A percentile compares a stretch with the other conserved stretches of the same genome.
These are phyloP conservation scores for Chrysogorgia sp. DNA, from an alignment of 92 coral and sea anemone species.

Conservation along the genomic window DNA sequence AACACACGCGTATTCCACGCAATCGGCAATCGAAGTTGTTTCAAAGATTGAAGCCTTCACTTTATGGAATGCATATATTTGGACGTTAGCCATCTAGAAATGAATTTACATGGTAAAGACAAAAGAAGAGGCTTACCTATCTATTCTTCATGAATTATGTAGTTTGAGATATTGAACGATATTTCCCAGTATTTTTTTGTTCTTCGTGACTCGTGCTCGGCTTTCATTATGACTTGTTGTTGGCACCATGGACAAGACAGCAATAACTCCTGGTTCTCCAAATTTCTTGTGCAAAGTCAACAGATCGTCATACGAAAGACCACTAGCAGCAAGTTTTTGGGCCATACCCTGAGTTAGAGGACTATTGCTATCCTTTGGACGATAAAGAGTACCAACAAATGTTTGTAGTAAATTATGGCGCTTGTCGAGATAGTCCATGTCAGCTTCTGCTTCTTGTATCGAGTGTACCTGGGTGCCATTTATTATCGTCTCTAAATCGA, in stretches of 20 bases:
- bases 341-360: slow-evolving; percentile 48
- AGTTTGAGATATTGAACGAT: no score
- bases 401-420: slow-evolving; percentile 65
- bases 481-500: slow-evolving; percentile 45
- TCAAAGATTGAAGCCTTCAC: no score
- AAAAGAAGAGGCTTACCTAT: no score
- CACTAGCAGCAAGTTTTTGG: no score
- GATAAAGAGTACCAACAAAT: slow-evolving; percentile 54
- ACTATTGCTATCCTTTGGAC: slow-evolving; percentile 24
- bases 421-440: slow-evolving; percentile 65
- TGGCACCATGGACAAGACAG: slow-evolving; percentile 26
- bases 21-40: no score
- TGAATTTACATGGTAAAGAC: no score
- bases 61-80: no score
- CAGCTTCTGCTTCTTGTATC: slow-evolving; percentile 56
- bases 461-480: slow-evolving; percentile 30
- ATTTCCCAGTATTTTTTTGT: no score
- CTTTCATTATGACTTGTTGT: background rate
- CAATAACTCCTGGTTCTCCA: slow-evolving; percentile 43
- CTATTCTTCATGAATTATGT: no score
- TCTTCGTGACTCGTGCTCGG: slow-evolving; percentile 33
- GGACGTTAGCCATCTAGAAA: no score
- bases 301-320: slow-evolving; percentile 58
- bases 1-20: no score
- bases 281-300: slow-evolving; percentile 24